phyloP scores from a whole-genome alignment of 23 tunicate species.

The Halocynthia aurantium region DNA sequence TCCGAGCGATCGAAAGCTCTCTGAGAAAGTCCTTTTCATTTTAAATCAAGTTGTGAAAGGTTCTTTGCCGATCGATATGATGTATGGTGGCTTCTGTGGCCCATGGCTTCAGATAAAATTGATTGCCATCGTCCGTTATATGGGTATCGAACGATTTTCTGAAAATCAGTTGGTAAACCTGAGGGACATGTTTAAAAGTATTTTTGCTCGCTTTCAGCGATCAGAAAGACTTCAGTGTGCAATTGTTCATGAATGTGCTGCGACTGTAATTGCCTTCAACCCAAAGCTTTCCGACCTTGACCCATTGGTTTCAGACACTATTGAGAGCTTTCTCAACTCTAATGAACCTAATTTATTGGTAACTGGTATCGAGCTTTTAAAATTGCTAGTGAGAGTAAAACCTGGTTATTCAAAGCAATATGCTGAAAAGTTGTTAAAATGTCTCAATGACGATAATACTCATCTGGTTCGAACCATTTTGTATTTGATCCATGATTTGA shows the following conservation, averaged over 20 bases:
- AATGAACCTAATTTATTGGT: not conserved
- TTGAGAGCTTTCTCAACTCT: not conserved
- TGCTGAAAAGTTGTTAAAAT: not conserved
- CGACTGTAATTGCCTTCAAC: not conserved
- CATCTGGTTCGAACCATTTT: not conserved
- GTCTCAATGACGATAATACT: not conserved
- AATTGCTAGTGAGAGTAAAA: not conserved
- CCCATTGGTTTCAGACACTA: not conserved
- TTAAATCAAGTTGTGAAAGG: slow-evolving; percentile 51
- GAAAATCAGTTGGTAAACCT: not conserved
- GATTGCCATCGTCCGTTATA: slow-evolving; percentile 20
- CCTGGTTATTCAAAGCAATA: slow-evolving; percentile 3
- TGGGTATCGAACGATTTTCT: not conserved
- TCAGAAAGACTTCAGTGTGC: not conserved
- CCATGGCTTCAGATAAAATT: slow-evolving; percentile 50
- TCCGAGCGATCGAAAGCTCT: slow-evolving; percentile 6
- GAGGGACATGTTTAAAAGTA: not conserved
- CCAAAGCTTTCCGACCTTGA: not conserved
- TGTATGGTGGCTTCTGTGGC: slow-evolving; percentile 49
- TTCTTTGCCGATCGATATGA: slow-evolving; percentile 46
- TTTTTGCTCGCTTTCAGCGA: slow-evolving; percentile 10
- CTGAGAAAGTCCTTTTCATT: slow-evolving; percentile 34
- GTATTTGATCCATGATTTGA: slow-evolving; percentile 8
- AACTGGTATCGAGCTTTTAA: slow-evolving; percentile 1
- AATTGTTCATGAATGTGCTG: slow-evolving; percentile 7